phyloP scores from a whole-genome alignment of 2,113 vertebrate genomes.

The Heliornis fulica region DNA sequence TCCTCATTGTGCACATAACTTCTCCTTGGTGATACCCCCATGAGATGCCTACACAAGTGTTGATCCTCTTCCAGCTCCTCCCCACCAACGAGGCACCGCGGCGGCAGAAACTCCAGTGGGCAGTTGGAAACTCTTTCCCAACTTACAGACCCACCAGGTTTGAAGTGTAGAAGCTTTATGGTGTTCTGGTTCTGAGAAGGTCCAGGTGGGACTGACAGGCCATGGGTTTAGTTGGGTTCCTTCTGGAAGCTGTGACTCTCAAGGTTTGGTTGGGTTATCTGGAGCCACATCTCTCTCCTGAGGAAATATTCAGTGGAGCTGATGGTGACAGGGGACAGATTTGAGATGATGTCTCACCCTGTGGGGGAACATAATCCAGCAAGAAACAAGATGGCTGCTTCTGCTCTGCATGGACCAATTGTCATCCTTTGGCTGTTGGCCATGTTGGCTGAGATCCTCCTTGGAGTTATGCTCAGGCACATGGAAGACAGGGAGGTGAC shows the following conservation, averaged over 20 bases:
- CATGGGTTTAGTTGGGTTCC: background rate
- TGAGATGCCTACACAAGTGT: no score
- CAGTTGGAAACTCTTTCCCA: background rate
- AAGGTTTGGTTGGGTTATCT: background rate
- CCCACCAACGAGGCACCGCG: no score
- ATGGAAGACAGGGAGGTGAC: no score
- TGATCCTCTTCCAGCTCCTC: background rate
- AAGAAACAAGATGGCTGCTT: background rate
- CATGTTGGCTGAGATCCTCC: no score
- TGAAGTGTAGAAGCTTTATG: background rate
- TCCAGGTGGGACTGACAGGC: background rate
- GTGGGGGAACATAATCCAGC: background rate
- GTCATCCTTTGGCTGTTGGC: background rate
- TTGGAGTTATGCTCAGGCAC: no score
- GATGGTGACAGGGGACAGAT: background rate
- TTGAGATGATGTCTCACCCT: background rate
- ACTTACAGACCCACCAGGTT: background rate
- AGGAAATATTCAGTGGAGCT: background rate
- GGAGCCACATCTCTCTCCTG: background rate
- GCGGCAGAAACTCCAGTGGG: no score
- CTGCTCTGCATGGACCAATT: background rate
- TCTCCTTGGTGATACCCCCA: background rate
- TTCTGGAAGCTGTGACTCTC: no score
- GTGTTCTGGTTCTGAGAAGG: background rate
- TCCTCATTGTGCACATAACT: rapidly evolving